Evolutionary conservation across 2,113 vertebrate species (phyloP), one percentile per base, ranked within the genome.

Genomic region (Pachypanchax playfairii): DNA sequence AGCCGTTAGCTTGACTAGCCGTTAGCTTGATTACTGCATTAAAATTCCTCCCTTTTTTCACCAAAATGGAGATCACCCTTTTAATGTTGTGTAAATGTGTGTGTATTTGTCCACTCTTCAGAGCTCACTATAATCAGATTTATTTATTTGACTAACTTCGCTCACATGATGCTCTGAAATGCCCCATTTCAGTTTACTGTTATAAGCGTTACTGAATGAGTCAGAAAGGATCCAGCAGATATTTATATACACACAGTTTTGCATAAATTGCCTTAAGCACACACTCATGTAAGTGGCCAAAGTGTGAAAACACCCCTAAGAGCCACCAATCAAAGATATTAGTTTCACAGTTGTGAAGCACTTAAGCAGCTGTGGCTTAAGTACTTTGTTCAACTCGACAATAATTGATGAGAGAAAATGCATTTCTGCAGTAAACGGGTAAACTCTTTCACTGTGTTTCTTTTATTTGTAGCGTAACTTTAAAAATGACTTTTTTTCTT

Each of bases 241-340:
- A 52, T 58, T 57, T 52, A 25, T 6, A 8, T 21, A 48, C 58
- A 59, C 24, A 33, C 41, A 46, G 18, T 38, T 15, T 13, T 15
- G 7, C 22, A 14, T 41, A 58, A 33, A 26, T 18, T 21, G 51
- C 31, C 28, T 44, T 9, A 20, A 38, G 60, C 43, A 56, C 31
- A 49, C 6, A 13, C 22, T 25, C 44, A 4, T 9, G 21, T 39
- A 50, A 69, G 57, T 69, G 65, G 64, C 28, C 36, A 33, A 54
- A 58, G 47, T 68, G 64, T 68, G 58, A 64, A 68, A 68, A 73
- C 57, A 49, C 35, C 35, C 48, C 24, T 38, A 68, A 63, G 64
- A 63, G 70, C 25, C 39, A 8, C 48, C 39, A 64, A 73, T 72
- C 70, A 46, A 43, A 65, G 65, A 33, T 70, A 58, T 21, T 43